These are phyloP conservation scores for Phortica magna DNA, from an alignment of 2,888 invertebrate genomes.

Conservation along the genomic window DNA sequence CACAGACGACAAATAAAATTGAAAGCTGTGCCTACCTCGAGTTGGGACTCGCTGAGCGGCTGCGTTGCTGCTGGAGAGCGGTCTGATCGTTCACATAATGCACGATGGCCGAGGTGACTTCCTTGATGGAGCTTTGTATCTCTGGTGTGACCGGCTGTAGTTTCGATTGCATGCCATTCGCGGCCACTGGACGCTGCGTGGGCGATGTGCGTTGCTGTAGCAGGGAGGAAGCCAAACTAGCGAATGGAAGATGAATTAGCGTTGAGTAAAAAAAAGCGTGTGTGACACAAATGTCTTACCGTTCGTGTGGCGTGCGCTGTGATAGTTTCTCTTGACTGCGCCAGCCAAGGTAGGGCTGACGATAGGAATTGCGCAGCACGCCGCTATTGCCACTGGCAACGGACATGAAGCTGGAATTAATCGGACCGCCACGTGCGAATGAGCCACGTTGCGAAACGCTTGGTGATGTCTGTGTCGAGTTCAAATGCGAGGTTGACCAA, in stretches of 20 bases:
- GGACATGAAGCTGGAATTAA: constrained; percentile 79
- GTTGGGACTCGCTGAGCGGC: constrained; percentile 77
- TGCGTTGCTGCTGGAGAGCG: constrained; percentile 79
- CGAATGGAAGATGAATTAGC: constrained; percentile 36
- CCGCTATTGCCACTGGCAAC: constrained; percentile 83
- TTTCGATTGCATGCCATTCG: constrained; percentile 53
- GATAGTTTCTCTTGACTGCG: constrained; percentile 90
- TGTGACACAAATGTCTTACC: constrained; percentile 75
- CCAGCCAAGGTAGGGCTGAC: constrained; percentile 95
- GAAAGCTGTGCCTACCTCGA: constrained; percentile 73
- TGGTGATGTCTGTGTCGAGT: constrained; percentile 86
- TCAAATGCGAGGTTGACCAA: constrained; percentile 87
- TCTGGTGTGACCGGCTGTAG: constrained; percentile 79
- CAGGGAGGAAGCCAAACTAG: constrained; percentile 84
- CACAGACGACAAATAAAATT: neutral
- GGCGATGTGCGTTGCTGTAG: constrained; percentile 77
- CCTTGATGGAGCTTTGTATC: constrained; percentile 92
- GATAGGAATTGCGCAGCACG: constrained; percentile 81
- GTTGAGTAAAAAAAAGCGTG: neutral
- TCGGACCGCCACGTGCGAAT: constrained; percentile 81
- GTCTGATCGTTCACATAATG: constrained; percentile 90
- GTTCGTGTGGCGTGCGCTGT: constrained; percentile 90
- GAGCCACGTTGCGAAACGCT: constrained; percentile 87
- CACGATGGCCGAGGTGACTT: constrained; percentile 94
- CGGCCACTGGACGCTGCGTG: constrained; percentile 60